Base-by-base conservation (phyloP, 2,888 invertebrate species). In the Zeuzera pyrina region DNA sequence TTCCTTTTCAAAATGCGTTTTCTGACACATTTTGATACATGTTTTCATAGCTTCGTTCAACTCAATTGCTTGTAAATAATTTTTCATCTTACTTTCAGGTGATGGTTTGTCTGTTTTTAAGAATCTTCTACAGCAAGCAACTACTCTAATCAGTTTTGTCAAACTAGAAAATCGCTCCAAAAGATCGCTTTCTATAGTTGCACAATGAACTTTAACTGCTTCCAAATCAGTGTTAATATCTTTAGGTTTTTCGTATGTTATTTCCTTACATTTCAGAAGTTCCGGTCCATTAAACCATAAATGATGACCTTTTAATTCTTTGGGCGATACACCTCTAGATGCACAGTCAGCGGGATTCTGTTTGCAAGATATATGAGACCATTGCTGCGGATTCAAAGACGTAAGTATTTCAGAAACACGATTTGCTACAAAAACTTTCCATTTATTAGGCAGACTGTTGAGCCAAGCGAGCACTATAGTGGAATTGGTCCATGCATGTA, bases 261-360 rank as follows among this genome's bases (percentile, higher is more conserved):
- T 15, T 2, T 13, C 12, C 7, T 14, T 5, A 2, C 27, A 5
- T 12, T 13, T 12, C 22, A 46, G 23, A 33, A 33, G 42, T 2
- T 6, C n/a, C 2, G 46, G 49, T 8, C 43, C 49, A 10, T 27
- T 6, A 2, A 13, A 12, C 49, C 49, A 46, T 12, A 43, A 14
- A 3, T 34, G 16, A 8, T 25, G 8, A 38, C 46, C 38, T 41
- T 30, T 36, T 35, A 52, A 28, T 11, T 37, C 39, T 35, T 10
- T 15, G 1, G 43, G 31, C 7, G 7, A 3, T 11, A 52, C 5
- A 6, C 53, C 50, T 11, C 54, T 34, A 8, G 56, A 52, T 1
- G 52, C 51, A 19, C 35, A 30, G 35, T 57, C 54, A 2, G 52
- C 51, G 2, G 49, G 51, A 30, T 54, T 54, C 3, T 47, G 24